phyloP scores from a whole-genome alignment of 2,113 vertebrate genomes.

The Lepus europaeus region DNA sequence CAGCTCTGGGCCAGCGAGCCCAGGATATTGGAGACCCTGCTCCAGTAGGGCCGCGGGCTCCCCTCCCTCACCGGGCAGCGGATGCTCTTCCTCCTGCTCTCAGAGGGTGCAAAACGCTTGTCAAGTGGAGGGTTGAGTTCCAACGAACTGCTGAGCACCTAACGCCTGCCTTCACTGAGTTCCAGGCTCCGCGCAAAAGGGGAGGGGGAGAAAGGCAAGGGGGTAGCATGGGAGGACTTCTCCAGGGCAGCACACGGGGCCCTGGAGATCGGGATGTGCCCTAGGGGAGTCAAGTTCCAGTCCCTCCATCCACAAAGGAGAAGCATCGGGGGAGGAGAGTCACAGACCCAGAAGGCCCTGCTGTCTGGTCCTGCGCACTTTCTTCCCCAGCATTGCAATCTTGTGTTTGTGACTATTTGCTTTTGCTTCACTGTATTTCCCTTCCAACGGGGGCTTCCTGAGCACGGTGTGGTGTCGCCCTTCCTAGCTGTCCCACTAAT shows the following conservation, averaged over 20 bases:
- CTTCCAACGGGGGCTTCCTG: not conserved
- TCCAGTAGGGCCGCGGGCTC: not conserved
- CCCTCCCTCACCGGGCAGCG: not conserved
- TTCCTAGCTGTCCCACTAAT: not conserved
- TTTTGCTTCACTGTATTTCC: not conserved
- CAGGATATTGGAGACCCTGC: not conserved
- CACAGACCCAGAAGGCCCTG: not conserved
- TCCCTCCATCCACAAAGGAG: not conserved
- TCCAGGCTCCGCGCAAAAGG: accelerated
- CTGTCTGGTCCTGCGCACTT: not conserved
- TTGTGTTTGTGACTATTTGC: not conserved
- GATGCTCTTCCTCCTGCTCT: not conserved
- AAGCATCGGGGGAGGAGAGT: accelerated
- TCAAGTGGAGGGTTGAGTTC: no score
- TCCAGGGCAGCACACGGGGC: not conserved
- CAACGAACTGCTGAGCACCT: accelerated
- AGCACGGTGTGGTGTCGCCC: not conserved
- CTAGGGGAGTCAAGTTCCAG: not conserved
- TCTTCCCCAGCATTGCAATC: not conserved
- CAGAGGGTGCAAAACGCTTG: not conserved
- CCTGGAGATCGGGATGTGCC: not conserved
- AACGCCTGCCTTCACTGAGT: not conserved
- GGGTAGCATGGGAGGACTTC: accelerated
- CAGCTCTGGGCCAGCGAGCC: not conserved
- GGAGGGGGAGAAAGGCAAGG: not conserved